Percentiles rank a stretch among this genome's conserved stretches.
These are phyloP conservation scores for Sebastes nivosus DNA, from an alignment of 2,797 vertebrate genomes.

Conservation along the genomic window DNA sequence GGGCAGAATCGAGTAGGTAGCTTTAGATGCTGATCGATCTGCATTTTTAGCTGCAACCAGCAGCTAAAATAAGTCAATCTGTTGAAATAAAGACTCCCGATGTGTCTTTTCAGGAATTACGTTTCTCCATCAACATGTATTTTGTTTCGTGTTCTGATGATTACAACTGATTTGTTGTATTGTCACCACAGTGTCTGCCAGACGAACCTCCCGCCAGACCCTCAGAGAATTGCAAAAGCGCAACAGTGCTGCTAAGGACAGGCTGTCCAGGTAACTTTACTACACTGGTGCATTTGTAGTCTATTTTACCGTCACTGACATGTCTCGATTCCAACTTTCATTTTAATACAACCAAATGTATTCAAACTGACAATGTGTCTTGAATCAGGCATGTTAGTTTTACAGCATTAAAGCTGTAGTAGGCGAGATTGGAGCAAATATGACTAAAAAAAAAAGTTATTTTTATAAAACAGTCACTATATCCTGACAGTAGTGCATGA, in stretches of 20 bases:
- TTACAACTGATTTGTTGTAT: neutral
- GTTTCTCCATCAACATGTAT: neutral
- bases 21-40: neutral
- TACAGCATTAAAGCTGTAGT: neutral
- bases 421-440: too few species aligned
- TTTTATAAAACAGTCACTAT: too few species aligned
- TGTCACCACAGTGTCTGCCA: constrained; percentile 69
- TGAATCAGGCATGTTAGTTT: neutral
- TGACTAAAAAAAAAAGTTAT: too few species aligned
- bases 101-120: neutral
- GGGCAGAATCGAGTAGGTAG: constrained; percentile 75
- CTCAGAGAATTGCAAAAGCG: constrained; percentile 75
- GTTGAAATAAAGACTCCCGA: neutral
- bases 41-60: neutral
- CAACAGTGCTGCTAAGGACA: constrained; percentile 61
- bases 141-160: neutral
- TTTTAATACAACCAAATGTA: neutral
- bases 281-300: neutral
- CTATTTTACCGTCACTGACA: neutral
- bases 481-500: too few species aligned
- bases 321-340: neutral
- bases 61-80: neutral
- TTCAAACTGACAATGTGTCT: neutral
- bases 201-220: constrained; percentile 70
- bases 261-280: constrained; percentile 84